Base-by-base conservation (phyloP, 2,797 vertebrate species). In the Catharus ustulatus region DNA sequence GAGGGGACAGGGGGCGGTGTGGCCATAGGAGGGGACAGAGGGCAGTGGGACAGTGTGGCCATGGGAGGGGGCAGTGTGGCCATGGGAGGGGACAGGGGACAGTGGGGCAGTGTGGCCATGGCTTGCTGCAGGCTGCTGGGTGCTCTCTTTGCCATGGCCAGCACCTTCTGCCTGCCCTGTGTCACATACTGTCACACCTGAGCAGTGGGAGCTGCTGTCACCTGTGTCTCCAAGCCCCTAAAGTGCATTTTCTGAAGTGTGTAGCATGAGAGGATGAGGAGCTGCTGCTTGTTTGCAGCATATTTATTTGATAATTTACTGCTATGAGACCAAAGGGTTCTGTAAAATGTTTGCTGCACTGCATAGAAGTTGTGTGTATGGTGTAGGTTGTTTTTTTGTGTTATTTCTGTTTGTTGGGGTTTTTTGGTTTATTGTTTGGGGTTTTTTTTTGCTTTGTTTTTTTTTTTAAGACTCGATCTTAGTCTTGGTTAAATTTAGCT, bases 401-500 rank as follows among this genome's bases (percentile, higher is more conserved):
- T 58, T 55, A 40, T 29, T 68, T 69, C 23, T 46, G 8, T 68
- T 84, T 61, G 22, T 54, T 74, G 26, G n/a, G 7, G 4, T 0
- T 2, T 76, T 54, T 73, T 43, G 3, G 7, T 45, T 74, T 74
- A 22, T 43, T 75, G 24, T 10, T 54, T 42, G 18, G 27, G 5
- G 3, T 2, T 2, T 55, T 2, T 55, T 76, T 64, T 30, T 1
- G 15, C 5, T 45, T 43, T 18, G 2, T 14, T 38, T 17, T 59
- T n/a, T 61, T 59, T 40, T 42, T 15, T 5, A n/a, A 17, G 42
- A 27, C 58, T 87, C 1, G 0, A 11, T 74, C 46, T 72, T 71
- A 76, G 64, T 82, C 51, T 87, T 91, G 59, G 72, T 89, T 95
- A 95, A 93, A 96, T 95, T 93, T 95, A 95, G 90, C 67, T 91